Base-by-base conservation (phyloP, 2,888 invertebrate genomes). In the Apamea sordens region DNA sequence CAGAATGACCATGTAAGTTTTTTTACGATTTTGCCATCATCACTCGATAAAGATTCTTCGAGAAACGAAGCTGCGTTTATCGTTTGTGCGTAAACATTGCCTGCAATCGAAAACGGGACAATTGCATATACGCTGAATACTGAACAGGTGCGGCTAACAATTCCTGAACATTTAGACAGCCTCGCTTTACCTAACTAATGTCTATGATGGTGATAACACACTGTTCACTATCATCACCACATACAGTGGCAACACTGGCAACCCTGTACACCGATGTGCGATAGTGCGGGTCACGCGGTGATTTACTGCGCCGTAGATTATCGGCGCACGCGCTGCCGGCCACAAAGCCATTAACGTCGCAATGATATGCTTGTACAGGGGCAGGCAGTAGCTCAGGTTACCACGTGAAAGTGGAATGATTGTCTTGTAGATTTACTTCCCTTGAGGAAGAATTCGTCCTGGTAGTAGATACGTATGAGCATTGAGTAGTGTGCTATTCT, bases 251-350 rank as follows among this genome's bases (percentile, higher is more conserved):
- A 47, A 47, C 41, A 47, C 47, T 47, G 47, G 47, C 89, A 91
- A 50, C 92, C 92, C 91, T 92, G 76, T 72, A 77, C 85, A 84
- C 83, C 85, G 92, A 93, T 92, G 89, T 87, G 85, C 88, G 94
- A 94, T 94, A 93, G 90, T 84, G 80, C 86, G 82, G 92, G 94
- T 93, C 93, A 91, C 91, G 86, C 77, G 64, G 90, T 94, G 94
- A 94, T 94, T 94, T 94, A 94, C 92, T 84, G 93, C 85, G 82
- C 85, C 79, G 80, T 78, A 93, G 94, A 94, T 94, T 92, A 90
- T 88, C 89, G 86, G 82, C 86, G 82, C 83, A 84, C 85, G 83
- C 87, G 86, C 83, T 87, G 86, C 83, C 79, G 73, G 81, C 84
- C 76, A 77, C 84, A 86, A 74, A 83, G 78, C 89, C 82, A 88